Conservation (phyloP, 1,140 invertebrate species). For the Mizuhopecten yessoensis region DNA sequence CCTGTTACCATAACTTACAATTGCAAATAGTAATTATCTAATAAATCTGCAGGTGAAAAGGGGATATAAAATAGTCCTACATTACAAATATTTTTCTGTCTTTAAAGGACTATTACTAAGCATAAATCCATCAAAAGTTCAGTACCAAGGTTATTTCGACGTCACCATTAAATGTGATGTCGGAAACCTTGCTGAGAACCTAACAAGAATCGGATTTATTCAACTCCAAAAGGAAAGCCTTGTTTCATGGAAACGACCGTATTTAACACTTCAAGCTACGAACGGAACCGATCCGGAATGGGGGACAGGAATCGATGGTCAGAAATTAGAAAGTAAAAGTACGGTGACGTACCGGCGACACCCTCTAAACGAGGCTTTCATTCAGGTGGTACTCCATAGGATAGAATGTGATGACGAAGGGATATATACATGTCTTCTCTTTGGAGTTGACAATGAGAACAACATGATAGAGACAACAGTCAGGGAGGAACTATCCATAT, state of each 20-base stretch:
- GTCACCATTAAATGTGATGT: not conserved
- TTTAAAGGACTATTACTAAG: not conserved
- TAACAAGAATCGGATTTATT: not conserved
- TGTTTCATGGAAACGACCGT: not conserved
- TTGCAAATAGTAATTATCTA: too few relatives aligned
- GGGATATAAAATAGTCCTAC: too few relatives aligned
- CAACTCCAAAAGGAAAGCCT: not conserved
- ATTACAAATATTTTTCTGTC: too few relatives aligned
- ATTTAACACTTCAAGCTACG: not conserved
- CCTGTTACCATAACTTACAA: too few relatives aligned
- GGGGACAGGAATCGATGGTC: not conserved
- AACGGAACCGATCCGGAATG: not conserved
- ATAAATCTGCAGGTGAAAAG: too few relatives aligned
- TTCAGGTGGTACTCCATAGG: not conserved
- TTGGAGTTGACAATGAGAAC: not conserved
- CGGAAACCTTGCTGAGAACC: not conserved
- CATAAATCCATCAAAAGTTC: not conserved
- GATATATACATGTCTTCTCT: not conserved
- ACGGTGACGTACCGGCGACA: not conserved
- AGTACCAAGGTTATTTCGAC: not conserved
- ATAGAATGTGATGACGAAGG: slow-evolving; percentile 2
- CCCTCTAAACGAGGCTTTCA: not conserved
- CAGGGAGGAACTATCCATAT: not conserved
- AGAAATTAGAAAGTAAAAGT: not conserved
- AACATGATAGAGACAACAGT: not conserved